Base-by-base conservation (phyloP, 2,888 invertebrate species). In the Chrysolina haemoptera region DNA sequence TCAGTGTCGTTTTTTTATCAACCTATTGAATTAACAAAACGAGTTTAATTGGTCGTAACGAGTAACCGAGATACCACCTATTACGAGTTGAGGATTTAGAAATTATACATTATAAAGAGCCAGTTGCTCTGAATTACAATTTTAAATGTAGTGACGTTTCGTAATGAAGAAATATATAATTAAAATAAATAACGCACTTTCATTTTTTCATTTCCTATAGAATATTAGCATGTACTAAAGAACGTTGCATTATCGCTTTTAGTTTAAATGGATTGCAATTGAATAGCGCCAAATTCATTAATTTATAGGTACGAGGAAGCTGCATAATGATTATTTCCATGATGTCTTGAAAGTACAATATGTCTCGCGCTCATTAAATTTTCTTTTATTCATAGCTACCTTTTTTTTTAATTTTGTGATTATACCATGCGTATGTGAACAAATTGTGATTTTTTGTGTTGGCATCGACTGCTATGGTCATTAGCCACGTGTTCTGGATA, bases 171-270 rank as follows among this genome's bases (percentile, higher is more conserved):
- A 62, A 68, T 43, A 20, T 65, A 35, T 62, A 53, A 73, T 68
- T 70, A 40, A 62, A 65, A 73, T 53, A 59, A 73, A 68, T 68
- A 43, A 55, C 43, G 40, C 64, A 68, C 71, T 68, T 69, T 73
- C 62, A 69, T 73, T 50, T 77, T 73, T 67, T 50, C 50, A 76
- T 75, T 74, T 75, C 77, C 69, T 78, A 50, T 74, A 68, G 68
- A 63, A 63, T 72, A 66, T 66, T 50, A 22, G 27, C 66, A 66
- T 66, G n/a, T 14, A 65, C 20, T 16, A n/a, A 35, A 59, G 59
- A 27, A 6, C 35, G 59, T 22, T 35, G 27, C 35, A 59, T 59
- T 59, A 9, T 35, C 65, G 46, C 12, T 65, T 10, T 41, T 11
- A 63, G 43, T 43, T 63, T 20, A 40, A 43, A 11, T 63, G 4